These are phyloP conservation scores for Periplaneta americana DNA, from an alignment of 1,140 invertebrate species.

Conservation along the genomic window DNA sequence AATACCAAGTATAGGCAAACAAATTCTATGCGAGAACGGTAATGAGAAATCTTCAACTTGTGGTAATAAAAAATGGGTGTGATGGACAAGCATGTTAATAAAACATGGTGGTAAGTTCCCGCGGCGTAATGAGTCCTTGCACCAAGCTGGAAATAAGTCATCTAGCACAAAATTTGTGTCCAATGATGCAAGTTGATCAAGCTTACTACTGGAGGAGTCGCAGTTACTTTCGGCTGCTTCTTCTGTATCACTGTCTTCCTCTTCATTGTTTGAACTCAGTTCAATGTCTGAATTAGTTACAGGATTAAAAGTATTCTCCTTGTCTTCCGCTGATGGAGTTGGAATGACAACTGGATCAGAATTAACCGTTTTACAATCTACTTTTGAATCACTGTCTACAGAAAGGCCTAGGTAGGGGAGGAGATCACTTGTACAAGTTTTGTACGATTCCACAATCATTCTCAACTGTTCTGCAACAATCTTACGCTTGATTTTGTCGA, in stretches of 20 bases:
- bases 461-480: slow-evolving; percentile 50
- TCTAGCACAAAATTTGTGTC: slow-evolving; percentile 25
- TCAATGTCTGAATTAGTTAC: neutral
- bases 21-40: slow-evolving; percentile 51
- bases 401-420: slow-evolving; percentile 25
- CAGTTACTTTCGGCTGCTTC: neutral
- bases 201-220: slow-evolving; percentile 17
- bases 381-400: slow-evolving; percentile 28
- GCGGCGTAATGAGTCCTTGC: slow-evolving; percentile 50
- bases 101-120: slow-evolving; percentile 54
- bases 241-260: too few species aligned
- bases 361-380: neutral
- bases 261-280: neutral
- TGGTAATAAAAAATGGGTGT: slow-evolving; percentile 57
- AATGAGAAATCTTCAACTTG: slow-evolving; percentile 66
- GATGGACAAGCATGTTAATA: slow-evolving; percentile 58
- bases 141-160: slow-evolving; percentile 53
- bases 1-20: slow-evolving; percentile 55
- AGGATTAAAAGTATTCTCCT: neutral
- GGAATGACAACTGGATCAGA: neutral
- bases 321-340: too few species aligned
- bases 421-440: slow-evolving; percentile 29
- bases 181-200: slow-evolving; percentile 19
- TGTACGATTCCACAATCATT: slow-evolving; percentile 47
- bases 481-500: slow-evolving; percentile 34